A percentile compares a stretch with the other conserved stretches of the same genome.
Conservation (phyloP, 2,113 vertebrate species). For the Numenius arquata region DNA sequence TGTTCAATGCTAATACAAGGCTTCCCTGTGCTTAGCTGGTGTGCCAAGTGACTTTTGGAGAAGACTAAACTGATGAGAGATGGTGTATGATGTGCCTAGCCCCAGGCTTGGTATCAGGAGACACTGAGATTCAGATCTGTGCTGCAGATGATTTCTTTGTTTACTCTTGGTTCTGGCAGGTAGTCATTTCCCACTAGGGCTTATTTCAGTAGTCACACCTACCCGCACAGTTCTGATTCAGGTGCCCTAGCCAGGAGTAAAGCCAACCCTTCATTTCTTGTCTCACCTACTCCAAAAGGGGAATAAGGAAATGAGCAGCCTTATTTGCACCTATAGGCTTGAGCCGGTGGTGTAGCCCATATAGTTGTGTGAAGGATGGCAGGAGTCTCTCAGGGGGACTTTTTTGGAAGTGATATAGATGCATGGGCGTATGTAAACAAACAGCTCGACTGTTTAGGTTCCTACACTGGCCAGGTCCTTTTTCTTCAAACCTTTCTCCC, state of each 20-base stretch:
- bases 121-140: no score
- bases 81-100: no score
- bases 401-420: neutral
- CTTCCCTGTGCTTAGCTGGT: neutral
- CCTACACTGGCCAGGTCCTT: neutral
- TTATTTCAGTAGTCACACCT: neutral
- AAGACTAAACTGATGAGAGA: no score
- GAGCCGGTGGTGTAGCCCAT: rapidly evolving
- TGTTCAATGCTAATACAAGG: neutral
- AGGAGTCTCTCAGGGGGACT: neutral
- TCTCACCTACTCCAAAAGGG: neutral
- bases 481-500: neutral
- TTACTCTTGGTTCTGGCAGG: neutral
- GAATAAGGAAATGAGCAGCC: neutral
- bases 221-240: neutral
- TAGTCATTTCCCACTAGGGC: neutral
- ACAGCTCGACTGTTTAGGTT: neutral
- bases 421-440: no score
- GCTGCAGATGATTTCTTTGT: neutral
- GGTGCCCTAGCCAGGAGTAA: neutral
- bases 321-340: neutral
- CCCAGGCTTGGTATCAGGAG: neutral
- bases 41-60: neutral
- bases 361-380: neutral
- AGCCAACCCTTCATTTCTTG: neutral